Percentiles rank a stretch among this genome's conserved stretches.
These are phyloP conservation scores for Eueremaeus valkanovi DNA, from an alignment of 2,888 invertebrate species.

Conservation along the genomic window DNA sequence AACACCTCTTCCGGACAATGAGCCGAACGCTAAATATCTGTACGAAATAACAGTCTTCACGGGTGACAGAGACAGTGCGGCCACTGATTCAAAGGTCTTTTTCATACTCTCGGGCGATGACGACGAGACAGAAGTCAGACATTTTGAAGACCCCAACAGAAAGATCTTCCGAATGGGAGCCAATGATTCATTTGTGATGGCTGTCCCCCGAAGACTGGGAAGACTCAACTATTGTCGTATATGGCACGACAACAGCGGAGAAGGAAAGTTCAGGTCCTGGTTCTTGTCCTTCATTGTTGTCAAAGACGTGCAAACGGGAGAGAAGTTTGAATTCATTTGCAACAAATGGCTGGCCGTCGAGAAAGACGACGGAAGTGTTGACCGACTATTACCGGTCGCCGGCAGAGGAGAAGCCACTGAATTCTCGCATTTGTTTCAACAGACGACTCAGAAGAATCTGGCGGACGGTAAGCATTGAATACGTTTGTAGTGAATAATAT, in stretches of 20 bases:
- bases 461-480: too few relatives aligned
- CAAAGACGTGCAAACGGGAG: conserved; percentile 54
- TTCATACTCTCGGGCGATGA: conserved; percentile 55
- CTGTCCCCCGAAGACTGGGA: conserved; percentile 54
- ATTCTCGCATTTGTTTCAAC: conserved; percentile 55
- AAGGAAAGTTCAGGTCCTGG: conserved; percentile 54
- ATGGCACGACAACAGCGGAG: conserved; percentile 58
- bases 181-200: conserved; percentile 54
- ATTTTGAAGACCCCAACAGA: conserved; percentile 52
- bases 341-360: conserved; percentile 57
- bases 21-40: conserved; percentile 54
- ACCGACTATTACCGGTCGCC: conserved; percentile 56
- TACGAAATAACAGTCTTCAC: conserved; percentile 55
- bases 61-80: conserved; percentile 50
- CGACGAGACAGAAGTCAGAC: conserved; percentile 54
- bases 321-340: conserved; percentile 54
- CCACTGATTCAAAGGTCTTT: conserved; percentile 50
- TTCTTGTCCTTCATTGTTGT: conserved; percentile 54
- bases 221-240: conserved; percentile 54
- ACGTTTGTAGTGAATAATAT: too few relatives aligned
- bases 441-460: conserved; percentile 53
- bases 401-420: conserved; percentile 54
- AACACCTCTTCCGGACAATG: conserved; percentile 54
- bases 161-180: conserved; percentile 53
- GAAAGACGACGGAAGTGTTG: conserved; percentile 51